Evolutionary conservation across 1,140 invertebrate species (phyloP).

Genomic region (Drosophila tani): DNA sequence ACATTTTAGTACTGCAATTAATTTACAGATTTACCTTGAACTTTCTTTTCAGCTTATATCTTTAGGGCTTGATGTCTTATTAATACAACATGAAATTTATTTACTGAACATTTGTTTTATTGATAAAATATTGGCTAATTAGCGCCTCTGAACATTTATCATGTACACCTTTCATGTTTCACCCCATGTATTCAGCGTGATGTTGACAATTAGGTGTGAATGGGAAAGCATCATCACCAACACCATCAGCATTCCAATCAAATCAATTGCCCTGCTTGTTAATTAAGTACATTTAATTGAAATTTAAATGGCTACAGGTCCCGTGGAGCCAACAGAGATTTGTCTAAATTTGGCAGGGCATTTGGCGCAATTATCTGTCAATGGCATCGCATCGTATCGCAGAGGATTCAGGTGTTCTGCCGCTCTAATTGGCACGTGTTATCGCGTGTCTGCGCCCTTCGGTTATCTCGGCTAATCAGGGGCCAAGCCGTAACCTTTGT

Average conservation of each 20-base stretch:
- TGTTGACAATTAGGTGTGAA: slow-evolving; percentile 40
- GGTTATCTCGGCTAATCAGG: slow-evolving; percentile 42
- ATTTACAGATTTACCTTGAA: too few species aligned
- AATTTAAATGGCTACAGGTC: slow-evolving; percentile 46
- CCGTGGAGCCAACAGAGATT: slow-evolving; percentile 23
- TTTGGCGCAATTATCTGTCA: slow-evolving; percentile 49
- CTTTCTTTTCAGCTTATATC: too few species aligned
- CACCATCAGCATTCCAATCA: slow-evolving; percentile 26
- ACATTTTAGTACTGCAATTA: too few species aligned
- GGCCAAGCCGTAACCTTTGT: slow-evolving; percentile 15
- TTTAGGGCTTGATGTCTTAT: too few species aligned
- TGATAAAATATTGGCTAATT: slow-evolving; percentile 25
- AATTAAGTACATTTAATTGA: slow-evolving; percentile 67
- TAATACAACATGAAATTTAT: too few species aligned
- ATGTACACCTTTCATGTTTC: not conserved
- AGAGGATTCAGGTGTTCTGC: slow-evolving; percentile 43
- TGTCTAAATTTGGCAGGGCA: slow-evolving; percentile 43
- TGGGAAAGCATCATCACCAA: slow-evolving; percentile 9
- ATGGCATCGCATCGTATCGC: slow-evolving; percentile 4
- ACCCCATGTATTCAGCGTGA: not conserved
- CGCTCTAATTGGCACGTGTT: slow-evolving; percentile 69
- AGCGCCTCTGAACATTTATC: not conserved
- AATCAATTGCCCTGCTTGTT: slow-evolving; percentile 43
- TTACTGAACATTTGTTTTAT: not conserved
- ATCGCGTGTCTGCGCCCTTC: slow-evolving; percentile 32